These are phyloP conservation scores for Cerceris rybyensis DNA, from an alignment of 2,888 invertebrate species.

Conservation along the genomic window DNA sequence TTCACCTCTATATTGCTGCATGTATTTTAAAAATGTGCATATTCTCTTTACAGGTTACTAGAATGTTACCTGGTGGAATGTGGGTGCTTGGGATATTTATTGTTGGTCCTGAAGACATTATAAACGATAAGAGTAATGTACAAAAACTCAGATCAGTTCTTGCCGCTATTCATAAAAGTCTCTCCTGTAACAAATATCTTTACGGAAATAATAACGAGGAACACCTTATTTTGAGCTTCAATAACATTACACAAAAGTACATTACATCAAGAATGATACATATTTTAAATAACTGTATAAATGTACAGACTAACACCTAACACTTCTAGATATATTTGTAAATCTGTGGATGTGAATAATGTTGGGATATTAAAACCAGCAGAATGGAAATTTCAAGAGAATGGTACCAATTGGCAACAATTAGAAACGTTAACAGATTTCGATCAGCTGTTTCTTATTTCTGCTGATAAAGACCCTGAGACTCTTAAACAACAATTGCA, in stretches of 20 bases:
- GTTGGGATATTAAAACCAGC: constrained; percentile 85
- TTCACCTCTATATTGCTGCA: neutral
- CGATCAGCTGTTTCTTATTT: constrained; percentile 89
- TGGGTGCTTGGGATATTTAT: constrained; percentile 92
- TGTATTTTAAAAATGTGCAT: neutral
- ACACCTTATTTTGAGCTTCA: constrained; percentile 85
- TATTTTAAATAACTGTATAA: constrained; percentile 2
- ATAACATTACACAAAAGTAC: constrained; percentile 83
- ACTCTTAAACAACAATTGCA: constrained; percentile 88
- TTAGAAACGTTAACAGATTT: constrained; percentile 90
- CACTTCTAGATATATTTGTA: constrained; percentile 84
- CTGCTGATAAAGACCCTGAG: constrained; percentile 84
- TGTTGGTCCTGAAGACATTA: constrained; percentile 86
- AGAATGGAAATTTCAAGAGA: constrained; percentile 90
- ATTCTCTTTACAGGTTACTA: constrained; percentile 84
- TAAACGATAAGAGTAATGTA: constrained; percentile 84
- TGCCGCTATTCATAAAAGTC: constrained; percentile 84
- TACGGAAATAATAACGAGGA: constrained; percentile 85
- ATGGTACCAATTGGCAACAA: constrained; percentile 88
- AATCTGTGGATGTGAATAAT: constrained; percentile 84
- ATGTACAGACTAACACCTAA: neutral
- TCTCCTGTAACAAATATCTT: constrained; percentile 84
- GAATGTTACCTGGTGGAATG: constrained; percentile 96
- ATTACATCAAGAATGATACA: constrained; percentile 18
- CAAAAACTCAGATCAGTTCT: constrained; percentile 85